Conservation (phyloP, 1,140 invertebrate genomes). For the Hydropsyche tenuis region DNA sequence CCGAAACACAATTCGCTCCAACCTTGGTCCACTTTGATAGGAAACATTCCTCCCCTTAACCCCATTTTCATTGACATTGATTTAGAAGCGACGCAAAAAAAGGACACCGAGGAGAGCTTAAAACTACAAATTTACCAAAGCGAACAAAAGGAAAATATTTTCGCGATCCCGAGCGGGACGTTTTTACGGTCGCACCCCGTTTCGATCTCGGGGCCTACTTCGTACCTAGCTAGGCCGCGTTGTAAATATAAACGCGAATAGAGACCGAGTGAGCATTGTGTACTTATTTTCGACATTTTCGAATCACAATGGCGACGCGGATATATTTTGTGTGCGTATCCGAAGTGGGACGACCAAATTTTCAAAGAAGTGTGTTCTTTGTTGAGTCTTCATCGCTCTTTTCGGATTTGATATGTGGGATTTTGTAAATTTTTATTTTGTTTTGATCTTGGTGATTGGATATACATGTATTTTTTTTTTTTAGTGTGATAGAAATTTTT, state of each 20-base stretch:
- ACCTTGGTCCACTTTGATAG: slow-evolving; percentile 29
- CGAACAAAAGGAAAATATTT: slow-evolving; percentile 11
- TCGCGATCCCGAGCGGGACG: neutral
- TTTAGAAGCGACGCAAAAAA: slow-evolving; percentile 16
- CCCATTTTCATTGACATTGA: slow-evolving; percentile 28
- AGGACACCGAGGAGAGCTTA: slow-evolving; percentile 8
- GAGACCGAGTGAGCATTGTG: neutral
- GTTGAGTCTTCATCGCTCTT: no score
- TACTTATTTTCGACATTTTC: neutral
- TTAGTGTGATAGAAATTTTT: no score
- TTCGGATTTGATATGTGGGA: no score
- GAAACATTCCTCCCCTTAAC: slow-evolving; percentile 26
- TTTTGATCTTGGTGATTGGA: no score
- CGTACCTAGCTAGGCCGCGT: neutral
- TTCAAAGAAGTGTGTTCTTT: no score
- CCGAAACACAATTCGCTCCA: neutral
- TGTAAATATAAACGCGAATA: no score
- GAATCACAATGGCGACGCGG: no score
- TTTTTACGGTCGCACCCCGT: neutral
- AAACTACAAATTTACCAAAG: slow-evolving; percentile 22
- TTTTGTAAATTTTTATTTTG: no score
- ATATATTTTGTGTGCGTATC: no score
- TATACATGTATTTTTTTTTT: no score
- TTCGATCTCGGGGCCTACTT: neutral
- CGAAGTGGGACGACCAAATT: no score